phyloP scores from a whole-genome alignment of 2,888 invertebrate genomes.

The Mythimna albipuncta region DNA sequence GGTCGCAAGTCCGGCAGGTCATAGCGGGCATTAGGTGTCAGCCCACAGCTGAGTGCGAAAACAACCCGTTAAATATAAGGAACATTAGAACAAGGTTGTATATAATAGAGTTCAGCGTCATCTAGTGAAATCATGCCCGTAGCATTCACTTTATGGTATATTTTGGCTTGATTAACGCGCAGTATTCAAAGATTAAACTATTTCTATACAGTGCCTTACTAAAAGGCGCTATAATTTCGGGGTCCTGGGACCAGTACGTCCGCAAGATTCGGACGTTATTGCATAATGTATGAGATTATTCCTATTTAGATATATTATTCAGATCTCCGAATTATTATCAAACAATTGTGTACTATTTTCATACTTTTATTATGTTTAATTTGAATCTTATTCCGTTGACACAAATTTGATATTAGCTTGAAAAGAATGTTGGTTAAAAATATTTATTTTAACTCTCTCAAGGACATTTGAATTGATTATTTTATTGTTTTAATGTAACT shows the following conservation, averaged over 20 bases:
- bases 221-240: background rate
- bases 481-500: slow-evolving; percentile 54
- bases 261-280: slow-evolving; percentile 14
- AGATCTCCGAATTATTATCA: slow-evolving; percentile 54
- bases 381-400: slow-evolving; percentile 31
- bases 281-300: slow-evolving; percentile 61
- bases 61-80: too few species aligned
- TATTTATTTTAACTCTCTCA: slow-evolving; percentile 50
- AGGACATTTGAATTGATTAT: slow-evolving; percentile 43
- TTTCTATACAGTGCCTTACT: slow-evolving; percentile 41
- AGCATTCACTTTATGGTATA: background rate
- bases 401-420: slow-evolving; percentile 39
- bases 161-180: background rate
- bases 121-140: too few species aligned
- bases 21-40: too few species aligned
- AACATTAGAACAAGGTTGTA: too few species aligned
- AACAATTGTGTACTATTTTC: slow-evolving; percentile 50
- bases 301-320: slow-evolving; percentile 42
- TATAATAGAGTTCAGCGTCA: too few species aligned
- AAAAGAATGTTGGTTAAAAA: slow-evolving; percentile 21
- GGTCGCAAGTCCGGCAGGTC: too few species aligned
- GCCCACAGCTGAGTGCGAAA: too few species aligned
- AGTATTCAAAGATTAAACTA: background rate
- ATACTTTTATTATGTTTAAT: slow-evolving; percentile 16
- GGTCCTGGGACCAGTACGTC: slow-evolving; percentile 7